Evolutionary conservation across 2,113 vertebrate genomes (phyloP), one percentile per base, ranked within the genome.

Genomic region (Neolamprologus tretocephalus): DNA sequence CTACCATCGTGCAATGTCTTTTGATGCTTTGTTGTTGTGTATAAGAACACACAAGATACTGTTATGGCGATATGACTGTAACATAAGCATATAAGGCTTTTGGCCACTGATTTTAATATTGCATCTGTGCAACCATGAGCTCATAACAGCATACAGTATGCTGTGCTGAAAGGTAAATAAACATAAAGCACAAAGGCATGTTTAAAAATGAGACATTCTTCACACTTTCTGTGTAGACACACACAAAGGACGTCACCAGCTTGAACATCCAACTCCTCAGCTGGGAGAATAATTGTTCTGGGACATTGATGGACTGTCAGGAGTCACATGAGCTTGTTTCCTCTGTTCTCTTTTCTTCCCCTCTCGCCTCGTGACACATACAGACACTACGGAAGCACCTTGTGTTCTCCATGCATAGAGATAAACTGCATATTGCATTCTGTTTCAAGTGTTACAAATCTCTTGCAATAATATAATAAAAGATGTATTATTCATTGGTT

Each of bases 371-470:
- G 89, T 89, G 92, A 94, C 92, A 91, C 85, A 90, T 92, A 93
- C 93, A 93, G 90, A 91, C 89, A 6, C 89, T 55, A 89, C 85
- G 68, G 91, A 94, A 91, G 90, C 89, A 91, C 89, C 87, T 92
- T 90, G 92, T 92, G 93, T 91, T 93, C 57, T 35, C 89, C 82
- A 47, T 81, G 86, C 89, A 88, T 49, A 61, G 92, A 94, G 94
- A 95, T 95, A 95, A 95, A 94, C 93, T 94, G 88, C 91, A 96
- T 95, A 93, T 94, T 94, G 92, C 91, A 96, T 95, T 95, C 93
- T 68, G 90, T 96, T 95, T 96, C 94, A 95, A 95, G 94, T 94
- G 92, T 95, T 95, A 95, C 94, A 95, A 95, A 96, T 96, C 89
- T 95, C 84, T 93, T 93, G 92, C 94, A 95, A 94, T 95, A 95